Evolutionary conservation across 2,888 invertebrate genomes (phyloP).

Genomic region (Ophion ventricosus): DNA sequence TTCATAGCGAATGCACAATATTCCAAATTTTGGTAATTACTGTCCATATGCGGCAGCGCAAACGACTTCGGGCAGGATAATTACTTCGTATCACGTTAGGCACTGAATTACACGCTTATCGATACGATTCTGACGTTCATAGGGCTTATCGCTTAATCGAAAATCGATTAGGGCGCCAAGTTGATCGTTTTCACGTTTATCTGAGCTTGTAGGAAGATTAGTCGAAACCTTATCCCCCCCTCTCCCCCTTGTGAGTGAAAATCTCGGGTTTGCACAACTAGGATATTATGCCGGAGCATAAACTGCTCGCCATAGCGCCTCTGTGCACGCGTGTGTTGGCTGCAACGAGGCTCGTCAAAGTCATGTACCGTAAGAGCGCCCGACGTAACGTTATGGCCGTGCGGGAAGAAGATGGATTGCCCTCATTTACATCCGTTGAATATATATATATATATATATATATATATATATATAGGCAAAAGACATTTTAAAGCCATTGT

Average conservation of each 20-base stretch:
- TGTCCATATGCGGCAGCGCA: neutral
- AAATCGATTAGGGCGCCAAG: slow-evolving; percentile 40
- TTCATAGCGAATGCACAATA: neutral
- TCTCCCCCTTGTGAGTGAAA: neutral
- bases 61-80: neutral
- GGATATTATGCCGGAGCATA: slow-evolving; percentile 31
- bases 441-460: slow-evolving; percentile 19
- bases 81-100: neutral
- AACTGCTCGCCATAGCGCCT: slow-evolving; percentile 19
- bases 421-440: slow-evolving; percentile 23
- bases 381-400: slow-evolving; percentile 42
- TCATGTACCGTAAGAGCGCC: slow-evolving; percentile 37
- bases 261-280: neutral
- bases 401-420: slow-evolving; percentile 61
- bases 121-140: slow-evolving; percentile 3
- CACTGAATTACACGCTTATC: neutral
- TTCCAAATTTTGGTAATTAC: neutral
- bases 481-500: neutral
- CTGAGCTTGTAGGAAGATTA: slow-evolving; percentile 35
- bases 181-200: slow-evolving; percentile 36
- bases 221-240: slow-evolving; percentile 16
- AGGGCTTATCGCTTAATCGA: slow-evolving; percentile 27
- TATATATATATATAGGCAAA: slow-evolving; percentile 3
- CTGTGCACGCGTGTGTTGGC: slow-evolving; percentile 6
- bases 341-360: slow-evolving; percentile 44